Conservation (phyloP, 2,888 invertebrate genomes). For the Eristalis intricaria region DNA sequence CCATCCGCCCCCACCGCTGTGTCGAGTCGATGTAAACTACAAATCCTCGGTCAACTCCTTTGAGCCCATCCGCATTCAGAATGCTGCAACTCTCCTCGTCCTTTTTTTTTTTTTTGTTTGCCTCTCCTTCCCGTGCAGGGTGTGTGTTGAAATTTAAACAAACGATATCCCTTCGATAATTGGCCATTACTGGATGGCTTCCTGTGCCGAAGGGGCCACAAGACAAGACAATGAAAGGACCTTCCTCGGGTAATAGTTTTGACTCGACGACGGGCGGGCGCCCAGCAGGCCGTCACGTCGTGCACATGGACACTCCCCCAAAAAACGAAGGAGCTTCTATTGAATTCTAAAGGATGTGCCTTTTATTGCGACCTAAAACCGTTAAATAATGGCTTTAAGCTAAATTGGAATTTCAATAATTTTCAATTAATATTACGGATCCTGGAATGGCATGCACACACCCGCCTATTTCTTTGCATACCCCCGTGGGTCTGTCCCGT, state of each 20-base stretch:
- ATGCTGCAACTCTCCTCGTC: constrained; percentile 23
- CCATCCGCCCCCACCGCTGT: neutral
- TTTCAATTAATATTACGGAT: constrained; percentile 73
- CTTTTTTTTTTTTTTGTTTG: neutral
- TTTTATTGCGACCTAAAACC: constrained; percentile 42
- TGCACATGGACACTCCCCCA: neutral
- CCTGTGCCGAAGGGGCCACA: neutral
- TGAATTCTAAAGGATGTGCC: constrained; percentile 24
- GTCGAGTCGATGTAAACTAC: neutral
- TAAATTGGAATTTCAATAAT: constrained; percentile 73
- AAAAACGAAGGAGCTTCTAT: neutral
- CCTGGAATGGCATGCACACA: constrained; percentile 24
- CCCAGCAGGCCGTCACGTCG: constrained; percentile 3
- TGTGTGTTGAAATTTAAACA: constrained; percentile 44
- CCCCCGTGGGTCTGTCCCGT: neutral
- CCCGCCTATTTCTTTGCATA: constrained; percentile 5
- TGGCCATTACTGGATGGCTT: constrained; percentile 40
- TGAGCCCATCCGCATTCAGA: constrained; percentile 30
- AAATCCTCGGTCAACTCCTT: constrained; percentile 39
- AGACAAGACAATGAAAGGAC: neutral
- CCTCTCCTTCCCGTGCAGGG: neutral
- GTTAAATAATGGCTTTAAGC: constrained; percentile 67
- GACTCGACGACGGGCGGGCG: neutral
- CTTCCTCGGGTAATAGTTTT: neutral
- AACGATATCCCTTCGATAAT: constrained; percentile 60